Percentiles rank a stretch among this genome's conserved stretches.
These are phyloP conservation scores for Cyprinodon variegatus DNA, from an alignment of 2,113 vertebrate genomes.

Conservation along the genomic window DNA sequence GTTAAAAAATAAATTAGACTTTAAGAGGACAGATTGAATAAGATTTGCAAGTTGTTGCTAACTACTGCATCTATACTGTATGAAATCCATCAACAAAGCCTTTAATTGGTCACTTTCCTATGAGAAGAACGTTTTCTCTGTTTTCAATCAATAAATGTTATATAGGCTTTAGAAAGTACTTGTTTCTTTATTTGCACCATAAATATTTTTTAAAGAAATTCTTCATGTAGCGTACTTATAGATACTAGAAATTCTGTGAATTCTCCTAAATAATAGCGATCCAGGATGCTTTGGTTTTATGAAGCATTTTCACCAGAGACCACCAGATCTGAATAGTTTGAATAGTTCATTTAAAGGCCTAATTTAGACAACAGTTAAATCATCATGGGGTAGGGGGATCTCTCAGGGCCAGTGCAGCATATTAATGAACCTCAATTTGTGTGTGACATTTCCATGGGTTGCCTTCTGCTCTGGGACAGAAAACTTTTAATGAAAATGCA, in stretches of 20 bases:
- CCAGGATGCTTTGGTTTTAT: conserved; percentile 10
- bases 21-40: not conserved
- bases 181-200: not conserved
- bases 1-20: no score
- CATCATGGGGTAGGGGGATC: conserved; percentile 39
- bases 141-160: not conserved
- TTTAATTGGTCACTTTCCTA: no score
- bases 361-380: conserved; percentile 53
- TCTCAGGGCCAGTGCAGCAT: conserved; percentile 24
- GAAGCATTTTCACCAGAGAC: conserved; percentile 17
- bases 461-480: conserved; percentile 23
- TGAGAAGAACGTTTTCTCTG: not conserved
- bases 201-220: not conserved
- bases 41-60: not conserved
- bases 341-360: conserved; percentile 39
- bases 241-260: conserved; percentile 15
- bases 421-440: conserved; percentile 33
- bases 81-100: not conserved
- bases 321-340: conserved; percentile 5
- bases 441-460: conserved; percentile 35
- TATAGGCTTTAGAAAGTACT: not conserved
- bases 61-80: not conserved
- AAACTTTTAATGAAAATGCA: conserved; percentile 64
- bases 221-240: conserved; percentile 19
- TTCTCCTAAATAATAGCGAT: not conserved